Evolutionary conservation across 2,113 vertebrate genomes (phyloP).

Genomic region (Mastomys natalensis): DNA sequence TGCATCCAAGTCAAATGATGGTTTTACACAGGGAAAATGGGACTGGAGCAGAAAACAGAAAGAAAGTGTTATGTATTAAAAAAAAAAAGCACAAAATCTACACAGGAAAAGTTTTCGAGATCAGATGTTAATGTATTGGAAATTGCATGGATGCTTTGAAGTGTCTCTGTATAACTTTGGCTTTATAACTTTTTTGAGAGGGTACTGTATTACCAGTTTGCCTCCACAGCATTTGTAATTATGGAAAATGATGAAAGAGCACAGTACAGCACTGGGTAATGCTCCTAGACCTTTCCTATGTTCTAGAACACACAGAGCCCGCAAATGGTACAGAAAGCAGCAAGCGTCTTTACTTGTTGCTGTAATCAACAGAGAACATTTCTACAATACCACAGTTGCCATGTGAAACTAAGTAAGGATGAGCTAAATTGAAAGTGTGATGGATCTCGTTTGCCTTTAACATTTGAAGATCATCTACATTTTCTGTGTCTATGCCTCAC

Average conservation of each 20-base stretch:
- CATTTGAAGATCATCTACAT: not conserved
- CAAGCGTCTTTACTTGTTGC: constrained; percentile 5
- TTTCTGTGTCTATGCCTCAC: not conserved
- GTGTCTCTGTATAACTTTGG: not conserved
- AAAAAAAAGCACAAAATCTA: constrained; percentile 35
- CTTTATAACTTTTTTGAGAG: constrained; percentile 55
- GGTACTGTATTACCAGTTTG: constrained; percentile 58
- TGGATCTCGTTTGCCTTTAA: not conserved
- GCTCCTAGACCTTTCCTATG: not conserved
- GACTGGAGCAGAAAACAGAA: not conserved
- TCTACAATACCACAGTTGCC: not conserved
- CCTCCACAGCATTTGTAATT: not conserved
- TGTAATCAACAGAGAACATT: not conserved
- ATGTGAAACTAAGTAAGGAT: constrained; percentile 3
- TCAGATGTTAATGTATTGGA: constrained; percentile 1
- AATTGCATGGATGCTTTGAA: not conserved
- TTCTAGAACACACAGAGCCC: constrained; percentile 5
- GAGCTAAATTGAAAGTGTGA: not conserved
- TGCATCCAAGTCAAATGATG: not conserved
- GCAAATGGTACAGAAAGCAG: constrained; percentile 38
- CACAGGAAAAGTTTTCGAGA: constrained; percentile 28
- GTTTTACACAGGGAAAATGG: not conserved
- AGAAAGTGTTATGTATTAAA: constrained; percentile 41
- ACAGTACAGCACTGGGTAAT: constrained; percentile 44
- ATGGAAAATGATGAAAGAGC: not conserved